A percentile compares a stretch with the other conserved stretches of the same genome.
Evolutionary conservation across 2,113 vertebrate species (phyloP).

Genomic region (Leuciscus idus): DNA sequence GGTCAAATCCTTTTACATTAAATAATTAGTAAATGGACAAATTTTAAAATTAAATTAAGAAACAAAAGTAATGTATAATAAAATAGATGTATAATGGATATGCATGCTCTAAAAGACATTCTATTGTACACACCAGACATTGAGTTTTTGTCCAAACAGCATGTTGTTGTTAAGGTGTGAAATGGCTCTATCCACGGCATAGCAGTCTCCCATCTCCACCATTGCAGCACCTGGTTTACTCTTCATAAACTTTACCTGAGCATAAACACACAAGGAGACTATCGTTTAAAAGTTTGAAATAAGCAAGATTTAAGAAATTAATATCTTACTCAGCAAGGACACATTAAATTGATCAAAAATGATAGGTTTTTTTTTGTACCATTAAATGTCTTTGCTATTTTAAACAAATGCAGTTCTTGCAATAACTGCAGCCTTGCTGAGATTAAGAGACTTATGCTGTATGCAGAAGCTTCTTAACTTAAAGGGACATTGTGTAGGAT

Average conservation of each 20-base stretch:
- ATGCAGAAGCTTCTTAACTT: no score
- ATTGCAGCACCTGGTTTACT: constrained; percentile 94
- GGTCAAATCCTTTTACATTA: background rate
- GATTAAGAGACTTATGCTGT: background rate
- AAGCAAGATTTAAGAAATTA: no score
- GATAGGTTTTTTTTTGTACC: no score
- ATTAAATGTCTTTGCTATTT: background rate
- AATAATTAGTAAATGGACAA: no score
- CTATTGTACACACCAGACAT: constrained; percentile 83
- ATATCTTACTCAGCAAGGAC: background rate
- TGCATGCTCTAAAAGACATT: background rate
- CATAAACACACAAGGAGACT: background rate
- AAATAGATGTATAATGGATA: background rate
- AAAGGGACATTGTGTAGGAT: no score
- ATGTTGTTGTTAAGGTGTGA: constrained; percentile 94
- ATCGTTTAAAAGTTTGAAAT: background rate
- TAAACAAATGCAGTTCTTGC: background rate
- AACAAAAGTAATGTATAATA: background rate
- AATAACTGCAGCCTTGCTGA: background rate
- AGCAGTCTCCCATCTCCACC: constrained; percentile 97
- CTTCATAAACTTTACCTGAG: constrained; percentile 95
- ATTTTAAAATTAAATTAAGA: background rate
- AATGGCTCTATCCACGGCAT: constrained; percentile 90
- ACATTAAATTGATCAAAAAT: background rate
- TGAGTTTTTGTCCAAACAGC: constrained; percentile 94